Conservation (phyloP, 2,888 invertebrate species). For the Notodonta dromedarius region DNA sequence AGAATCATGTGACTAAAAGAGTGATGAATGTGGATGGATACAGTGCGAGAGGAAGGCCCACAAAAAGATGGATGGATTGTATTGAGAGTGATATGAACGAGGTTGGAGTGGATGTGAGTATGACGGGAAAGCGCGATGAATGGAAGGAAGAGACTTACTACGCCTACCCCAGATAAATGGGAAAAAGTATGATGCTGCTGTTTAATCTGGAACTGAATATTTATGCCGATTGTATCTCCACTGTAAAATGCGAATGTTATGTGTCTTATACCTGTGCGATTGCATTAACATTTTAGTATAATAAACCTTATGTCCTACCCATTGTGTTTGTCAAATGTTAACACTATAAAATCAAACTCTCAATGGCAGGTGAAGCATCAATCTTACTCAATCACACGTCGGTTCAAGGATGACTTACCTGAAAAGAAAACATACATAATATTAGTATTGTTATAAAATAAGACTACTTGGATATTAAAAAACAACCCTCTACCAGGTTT, state of each 20-base stretch:
- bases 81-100: too few relatives aligned
- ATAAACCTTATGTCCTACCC: not conserved
- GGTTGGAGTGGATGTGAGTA: too few relatives aligned
- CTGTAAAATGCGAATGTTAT: not conserved
- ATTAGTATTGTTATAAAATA: constrained; percentile 12
- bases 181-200: not conserved
- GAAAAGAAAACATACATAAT: constrained; percentile 44
- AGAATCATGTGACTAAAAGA: too few relatives aligned
- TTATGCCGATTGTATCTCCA: not conserved
- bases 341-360: constrained; percentile 15
- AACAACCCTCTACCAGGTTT: too few relatives aligned
- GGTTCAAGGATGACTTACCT: constrained; percentile 50
- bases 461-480: too few relatives aligned
- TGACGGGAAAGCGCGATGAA: too few relatives aligned
- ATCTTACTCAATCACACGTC: constrained; percentile 33
- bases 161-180: too few relatives aligned
- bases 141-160: too few relatives aligned
- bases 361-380: constrained; percentile 7
- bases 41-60: too few relatives aligned
- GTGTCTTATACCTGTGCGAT: constrained; percentile 12
- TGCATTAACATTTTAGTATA: constrained; percentile 13
- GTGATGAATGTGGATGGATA: too few relatives aligned
- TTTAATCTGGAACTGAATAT: not conserved
- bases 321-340: not conserved
- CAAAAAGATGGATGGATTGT: too few relatives aligned